phyloP scores from a whole-genome alignment of 2,888 invertebrate species.

The Apotomis betuletana region DNA sequence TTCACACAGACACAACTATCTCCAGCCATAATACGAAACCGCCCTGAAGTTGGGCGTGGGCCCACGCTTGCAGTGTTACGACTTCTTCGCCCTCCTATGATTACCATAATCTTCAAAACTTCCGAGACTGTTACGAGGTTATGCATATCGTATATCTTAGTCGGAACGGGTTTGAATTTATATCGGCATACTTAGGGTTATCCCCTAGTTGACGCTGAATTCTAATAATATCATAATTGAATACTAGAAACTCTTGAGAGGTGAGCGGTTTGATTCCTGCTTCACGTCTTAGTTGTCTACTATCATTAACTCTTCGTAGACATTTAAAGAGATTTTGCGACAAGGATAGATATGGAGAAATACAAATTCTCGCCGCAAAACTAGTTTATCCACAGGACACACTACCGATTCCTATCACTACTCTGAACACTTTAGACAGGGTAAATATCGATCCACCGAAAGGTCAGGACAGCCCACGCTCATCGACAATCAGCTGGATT shows the following conservation, averaged over 20 bases:
- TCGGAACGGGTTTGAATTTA: conserved; percentile 32
- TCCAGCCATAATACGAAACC: conserved; percentile 47
- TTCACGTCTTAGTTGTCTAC: neutral
- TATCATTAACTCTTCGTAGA: too few species aligned
- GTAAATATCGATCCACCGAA: conserved; percentile 34
- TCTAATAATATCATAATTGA: conserved; percentile 5
- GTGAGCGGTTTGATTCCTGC: neutral
- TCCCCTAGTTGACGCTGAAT: conserved; percentile 1
- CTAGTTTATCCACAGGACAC: too few species aligned
- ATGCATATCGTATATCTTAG: conserved; percentile 31
- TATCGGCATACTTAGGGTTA: conserved; percentile 20
- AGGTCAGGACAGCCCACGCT: conserved; percentile 27
- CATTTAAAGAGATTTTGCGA: too few species aligned
- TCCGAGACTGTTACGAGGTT: conserved; percentile 36
- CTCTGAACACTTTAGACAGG: conserved; percentile 18
- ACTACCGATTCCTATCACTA: neutral
- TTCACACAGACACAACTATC: conserved; percentile 53
- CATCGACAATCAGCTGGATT: conserved; percentile 24
- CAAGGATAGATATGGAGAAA: too few species aligned
- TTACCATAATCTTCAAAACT: conserved; percentile 40
- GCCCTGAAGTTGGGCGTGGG: conserved; percentile 11
- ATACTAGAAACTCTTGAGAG: neutral
- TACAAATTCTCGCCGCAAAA: too few species aligned
- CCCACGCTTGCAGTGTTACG: conserved; percentile 21
- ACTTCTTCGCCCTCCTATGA: conserved; percentile 31